Evolutionary conservation across 2,113 vertebrate species (phyloP), one percentile per base, ranked within the genome.

Genomic region (Gnathonemus echidnorhynchus): DNA sequence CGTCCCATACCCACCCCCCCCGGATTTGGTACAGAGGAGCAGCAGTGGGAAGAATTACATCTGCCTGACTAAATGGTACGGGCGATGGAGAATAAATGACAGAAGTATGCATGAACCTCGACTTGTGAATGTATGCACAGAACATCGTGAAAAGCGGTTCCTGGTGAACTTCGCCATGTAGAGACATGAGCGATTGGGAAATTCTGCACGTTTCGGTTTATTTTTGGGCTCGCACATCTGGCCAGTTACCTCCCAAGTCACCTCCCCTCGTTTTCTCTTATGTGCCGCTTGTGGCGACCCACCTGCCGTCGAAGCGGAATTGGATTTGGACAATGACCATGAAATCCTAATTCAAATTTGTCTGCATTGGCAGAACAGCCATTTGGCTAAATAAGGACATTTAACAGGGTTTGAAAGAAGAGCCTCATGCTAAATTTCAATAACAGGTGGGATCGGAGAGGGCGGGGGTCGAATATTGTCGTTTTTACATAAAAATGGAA

Each of bases 271-370:
- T 83, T 86, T 88, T 90, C 90, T 52, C 86, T 77, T 89, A 52
- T 90, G 89, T 88, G 89, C 42, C 85, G 52, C 48, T 91, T 56
- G 92, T 56, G 90, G 91, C 49, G 91, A 89, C 92, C 89, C 88
- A 50, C 53, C 70, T n/a, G 70, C 91, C 91, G 88, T 92, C 89
- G 85, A 91, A 48, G 83, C 92, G 87, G 50, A 92, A 84, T 89
- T 70, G 87, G 84, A 53, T 89, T 90, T 92, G 94, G 93, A 91
- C 84, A 84, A 74, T 62, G 70, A 90, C 91, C 91, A 91, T 87
- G 50, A 94, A 89, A 90, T 92, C 90, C 89, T 88, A 92, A 90
- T 92, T 91, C 62, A 91, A 91, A 90, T 90, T 87, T 87, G 62
- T 90, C 56, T 87, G 50, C 91, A 48, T 88, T 91, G 91, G 91